Conservation (phyloP, 1,140 invertebrate genomes). For the Gonioctena quinquepunctata region DNA sequence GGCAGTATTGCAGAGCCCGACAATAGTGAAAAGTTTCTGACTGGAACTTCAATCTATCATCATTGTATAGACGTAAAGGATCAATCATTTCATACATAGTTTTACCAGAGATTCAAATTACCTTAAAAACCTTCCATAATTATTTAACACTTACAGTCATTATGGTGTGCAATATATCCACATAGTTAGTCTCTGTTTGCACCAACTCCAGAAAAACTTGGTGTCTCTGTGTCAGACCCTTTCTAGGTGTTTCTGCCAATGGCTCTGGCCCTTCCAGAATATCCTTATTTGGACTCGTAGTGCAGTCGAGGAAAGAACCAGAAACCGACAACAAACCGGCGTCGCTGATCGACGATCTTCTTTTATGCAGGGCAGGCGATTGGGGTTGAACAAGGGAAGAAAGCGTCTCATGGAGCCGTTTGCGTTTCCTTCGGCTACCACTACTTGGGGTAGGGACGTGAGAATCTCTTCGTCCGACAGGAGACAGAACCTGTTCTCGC, state of each 20-base stretch:
- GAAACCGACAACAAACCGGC: slow-evolving; percentile 81
- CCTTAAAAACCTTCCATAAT: no score
- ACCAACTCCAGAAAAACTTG: slow-evolving; percentile 92
- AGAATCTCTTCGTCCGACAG: slow-evolving; percentile 65
- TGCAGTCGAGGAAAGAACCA: slow-evolving; percentile 85
- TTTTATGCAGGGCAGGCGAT: slow-evolving; percentile 64
- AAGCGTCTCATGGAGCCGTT: slow-evolving; percentile 64
- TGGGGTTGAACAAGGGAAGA: slow-evolving; percentile 53
- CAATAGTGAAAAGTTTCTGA: no score
- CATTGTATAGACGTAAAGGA: no score
- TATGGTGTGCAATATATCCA: slow-evolving; percentile 91
- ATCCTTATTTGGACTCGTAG: slow-evolving; percentile 72
- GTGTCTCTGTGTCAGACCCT: slow-evolving; percentile 75
- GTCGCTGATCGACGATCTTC: slow-evolving; percentile 83
- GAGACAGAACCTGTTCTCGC: slow-evolving; percentile 64
- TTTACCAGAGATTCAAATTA: no score
- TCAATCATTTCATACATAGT: no score
- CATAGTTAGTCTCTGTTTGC: slow-evolving; percentile 97
- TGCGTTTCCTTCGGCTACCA: slow-evolving; percentile 68
- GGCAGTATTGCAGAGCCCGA: no score
- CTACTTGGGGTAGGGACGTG: slow-evolving; percentile 58
- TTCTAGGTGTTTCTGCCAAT: slow-evolving; percentile 64
- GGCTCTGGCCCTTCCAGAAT: slow-evolving; percentile 62
- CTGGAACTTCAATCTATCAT: no score
- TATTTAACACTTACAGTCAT: slow-evolving; percentile 74